Base-by-base conservation (phyloP, 2,797 vertebrate species). In the Brachyrhaphis roseni region DNA sequence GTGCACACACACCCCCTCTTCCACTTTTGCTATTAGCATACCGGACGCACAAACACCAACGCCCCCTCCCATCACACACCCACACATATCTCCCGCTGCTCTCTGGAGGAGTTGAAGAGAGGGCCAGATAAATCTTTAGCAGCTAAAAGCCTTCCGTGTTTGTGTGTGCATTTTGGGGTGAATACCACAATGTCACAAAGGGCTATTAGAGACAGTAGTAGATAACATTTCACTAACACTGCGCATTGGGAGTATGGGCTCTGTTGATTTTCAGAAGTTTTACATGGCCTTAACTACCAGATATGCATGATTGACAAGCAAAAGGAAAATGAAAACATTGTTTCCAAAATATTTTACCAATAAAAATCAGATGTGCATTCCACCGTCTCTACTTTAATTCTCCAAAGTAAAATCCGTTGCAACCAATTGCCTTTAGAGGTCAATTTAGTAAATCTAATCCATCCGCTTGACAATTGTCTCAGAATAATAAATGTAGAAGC, bases 71-170 rank as follows among this genome's bases (percentile, higher is more conserved):
- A 31, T 31, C n/a, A 11, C 62, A 36, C 82, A 76, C 84, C 34
- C 31, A 8, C 36, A 41, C 82, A 75, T 82, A 36, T 8, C 16
- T 64, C 18, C 59, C 7, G 20, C 86, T 16, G 74, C 86, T 93
- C 88, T 77, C 89, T 74, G 76, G 84, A 89, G 87, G 77, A 74
- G 77, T 88, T 91, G 91, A 92, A 57, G 83, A 90, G 84, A 80
- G 91, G 79, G 87, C 88, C 91, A 91, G 90, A 93, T 85, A 85
- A 79, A 88, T 82, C 80, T 74, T 10, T 45, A 84, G 80, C 85
- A 86, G 86, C 87, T 89, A 83, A 84, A 85, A 74, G 82, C 73
- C 70, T 64, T 15, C 39, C 57, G 36, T 74, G 55, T 73, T 4
- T 57, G 36, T 74, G 49, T 36, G 71, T 72, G 55, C 70, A 47